Base-by-base conservation (phyloP, 1,140 invertebrate species). In the Drosophila parvula region DNA sequence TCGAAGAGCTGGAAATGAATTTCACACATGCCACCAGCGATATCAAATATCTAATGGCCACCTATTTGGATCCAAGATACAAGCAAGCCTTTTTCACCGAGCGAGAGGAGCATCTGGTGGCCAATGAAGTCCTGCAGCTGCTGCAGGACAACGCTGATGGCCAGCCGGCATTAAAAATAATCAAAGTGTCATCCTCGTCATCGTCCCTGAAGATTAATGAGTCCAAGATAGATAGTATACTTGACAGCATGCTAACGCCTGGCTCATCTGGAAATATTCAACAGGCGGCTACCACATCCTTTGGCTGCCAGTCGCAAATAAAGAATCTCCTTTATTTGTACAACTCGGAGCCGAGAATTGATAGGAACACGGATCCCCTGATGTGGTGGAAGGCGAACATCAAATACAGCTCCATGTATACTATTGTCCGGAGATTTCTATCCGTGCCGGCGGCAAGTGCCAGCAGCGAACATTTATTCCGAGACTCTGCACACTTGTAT, bases 51-150 rank as follows among this genome's bases (percentile, higher is more conserved):
- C 27, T 85, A 6, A 65, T 84, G 60, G 78, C 81, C 43, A 85
- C 81, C 5, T 84, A 85, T 45, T 85, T 84, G 47, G 81, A 84
- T 81, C 81, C 81, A 3, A 69, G 81, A 2, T 84, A 84, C 41
- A 84, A 84, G 36, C 81, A 85, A 16, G 78, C 81, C 0, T 84
- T 84, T 27, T 84, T 84, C 2, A 85, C 36, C 6, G 78, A 84
- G 12, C 73, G 65, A 14, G 73, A 84, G 32, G 68, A 73, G 32
- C 55, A 78, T 8, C 48, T 78, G 22, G 81, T 84, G 9, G 70
- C 78, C n/a, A 71, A 85, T 28, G 68, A 81, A 40, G 40, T 81
- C 27, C 27, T 85, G 9, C 7, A 65, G 30, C 1, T 58, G 9
- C 36, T 69, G 27, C 41, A 57, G 8, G 18, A 7, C 2, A 18